Conservation (phyloP, 2,113 vertebrate genomes). For the Dromiciops gliroides region DNA sequence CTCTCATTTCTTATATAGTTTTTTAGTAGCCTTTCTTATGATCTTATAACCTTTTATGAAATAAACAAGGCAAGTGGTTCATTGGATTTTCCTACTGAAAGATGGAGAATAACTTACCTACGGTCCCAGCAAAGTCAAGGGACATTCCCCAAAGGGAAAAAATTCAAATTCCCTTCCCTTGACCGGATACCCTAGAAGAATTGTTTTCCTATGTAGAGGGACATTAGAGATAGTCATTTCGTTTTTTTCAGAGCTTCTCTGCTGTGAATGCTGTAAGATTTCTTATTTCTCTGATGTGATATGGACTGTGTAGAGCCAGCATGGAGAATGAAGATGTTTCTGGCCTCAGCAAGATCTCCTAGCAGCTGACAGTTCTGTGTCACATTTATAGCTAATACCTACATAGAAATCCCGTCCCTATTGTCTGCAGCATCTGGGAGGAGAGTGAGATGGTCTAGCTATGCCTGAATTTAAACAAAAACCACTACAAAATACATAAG, state of each 20-base stretch:
- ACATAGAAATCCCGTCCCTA: constrained; percentile 70
- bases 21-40: constrained; percentile 2
- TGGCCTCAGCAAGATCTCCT: background rate
- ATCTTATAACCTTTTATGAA: constrained; percentile 16
- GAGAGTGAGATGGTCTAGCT: constrained; percentile 56
- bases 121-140: background rate
- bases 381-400: constrained; percentile 71
- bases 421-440: constrained; percentile 32
- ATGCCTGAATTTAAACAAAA: constrained; percentile 48
- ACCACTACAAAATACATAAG: background rate
- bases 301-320: background rate
- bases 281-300: background rate
- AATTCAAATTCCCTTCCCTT: background rate
- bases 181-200: background rate
- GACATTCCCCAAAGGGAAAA: background rate
- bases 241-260: background rate
- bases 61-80: background rate
- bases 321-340: background rate
- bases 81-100: background rate
- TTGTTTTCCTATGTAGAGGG: background rate
- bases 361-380: constrained; percentile 29
- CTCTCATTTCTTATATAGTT: background rate
- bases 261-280: background rate
- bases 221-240: background rate
- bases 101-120: background rate